Conservation (phyloP, 2,113 vertebrate species). For the Cheirogaleus medius region DNA sequence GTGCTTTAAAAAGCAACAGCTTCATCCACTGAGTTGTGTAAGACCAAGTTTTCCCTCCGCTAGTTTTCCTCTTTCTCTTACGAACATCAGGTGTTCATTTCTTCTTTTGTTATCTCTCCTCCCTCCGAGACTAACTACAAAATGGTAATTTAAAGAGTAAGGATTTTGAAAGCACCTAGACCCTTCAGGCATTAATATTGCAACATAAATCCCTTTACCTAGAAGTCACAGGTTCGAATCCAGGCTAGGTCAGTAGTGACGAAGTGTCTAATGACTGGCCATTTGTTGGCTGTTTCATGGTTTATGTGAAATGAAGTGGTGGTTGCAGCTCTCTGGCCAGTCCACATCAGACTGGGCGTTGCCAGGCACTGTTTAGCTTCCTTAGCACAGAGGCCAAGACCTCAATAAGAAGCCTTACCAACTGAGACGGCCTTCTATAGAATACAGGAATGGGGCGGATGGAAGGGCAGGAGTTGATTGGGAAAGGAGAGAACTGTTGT, state of each 20-base stretch:
- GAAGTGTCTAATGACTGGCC: slow-evolving; percentile 64
- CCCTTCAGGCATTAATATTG: slow-evolving; percentile 75
- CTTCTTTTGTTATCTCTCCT: background rate
- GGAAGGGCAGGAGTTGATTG: background rate
- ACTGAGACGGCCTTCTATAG: background rate
- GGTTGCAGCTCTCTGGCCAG: background rate
- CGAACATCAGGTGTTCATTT: background rate
- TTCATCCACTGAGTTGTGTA: background rate
- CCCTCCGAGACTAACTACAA: slow-evolving; percentile 55
- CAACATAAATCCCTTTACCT: slow-evolving; percentile 78
- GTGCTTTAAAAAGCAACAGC: slow-evolving; percentile 6
- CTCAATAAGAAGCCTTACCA: background rate
- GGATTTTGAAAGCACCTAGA: slow-evolving; percentile 62
- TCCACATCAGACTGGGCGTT: background rate
- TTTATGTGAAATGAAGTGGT: background rate
- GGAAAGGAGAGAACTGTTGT: background rate
- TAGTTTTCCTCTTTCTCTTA: background rate
- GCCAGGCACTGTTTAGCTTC: background rate
- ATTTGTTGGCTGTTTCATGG: background rate
- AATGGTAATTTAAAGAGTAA: slow-evolving; percentile 65
- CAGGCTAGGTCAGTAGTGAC: slow-evolving; percentile 78
- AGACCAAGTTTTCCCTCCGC: background rate
- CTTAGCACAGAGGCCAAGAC: background rate
- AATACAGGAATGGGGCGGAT: background rate
- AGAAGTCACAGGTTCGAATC: slow-evolving; percentile 79